Evolutionary conservation across 2,888 invertebrate genomes (phyloP), one percentile per base, ranked within the genome.

Genomic region (Trisateles emortualis): DNA sequence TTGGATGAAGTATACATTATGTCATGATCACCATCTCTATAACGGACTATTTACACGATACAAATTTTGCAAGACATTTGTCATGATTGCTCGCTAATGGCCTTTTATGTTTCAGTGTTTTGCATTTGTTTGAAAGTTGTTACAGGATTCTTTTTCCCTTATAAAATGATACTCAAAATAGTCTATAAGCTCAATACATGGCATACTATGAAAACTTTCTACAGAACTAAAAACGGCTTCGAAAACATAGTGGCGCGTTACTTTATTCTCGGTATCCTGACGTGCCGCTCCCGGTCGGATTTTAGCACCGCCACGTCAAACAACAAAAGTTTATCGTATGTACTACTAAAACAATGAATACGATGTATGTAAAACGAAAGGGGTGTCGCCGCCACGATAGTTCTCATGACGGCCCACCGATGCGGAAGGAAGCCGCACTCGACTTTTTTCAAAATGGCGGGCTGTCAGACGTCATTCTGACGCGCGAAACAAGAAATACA

Each of bases 381-480:
- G 91, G 90, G 91, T 89, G 91, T 88, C 82, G 84, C 86, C 86
- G 70, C 48, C 52, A 53, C 86, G 82, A 86, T 90, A 90, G 88
- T 90, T 90, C 90, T 90, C 87, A 87, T 88, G 84, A 84, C 85
- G 82, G 86, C 87, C 84, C 83, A 85, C 86, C 86, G 90, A 86
- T 79, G 88, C 87, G 90, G 88, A 92, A 92, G 88, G 90, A 92
- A 92, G 90, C 92, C 90, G 84, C 84, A 85, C 88, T 90, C 80
- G 79, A 90, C 86, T 83, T 90, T 91, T 92, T 92, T 87, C 88
- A 92, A 92, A 90, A 92, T 92, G 92, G 92, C 92, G 75, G 85
- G 86, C 77, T 90, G 86, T 87, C 88, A 90, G 76, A 86, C 79
- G 83, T 89, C 86, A 89, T 72, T 79, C 76, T 88, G 86, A 86